A percentile compares a stretch with the other conserved stretches of the same genome.
Evolutionary conservation across 2,888 invertebrate genomes (phyloP).

Genomic region (Pammene fasciana): DNA sequence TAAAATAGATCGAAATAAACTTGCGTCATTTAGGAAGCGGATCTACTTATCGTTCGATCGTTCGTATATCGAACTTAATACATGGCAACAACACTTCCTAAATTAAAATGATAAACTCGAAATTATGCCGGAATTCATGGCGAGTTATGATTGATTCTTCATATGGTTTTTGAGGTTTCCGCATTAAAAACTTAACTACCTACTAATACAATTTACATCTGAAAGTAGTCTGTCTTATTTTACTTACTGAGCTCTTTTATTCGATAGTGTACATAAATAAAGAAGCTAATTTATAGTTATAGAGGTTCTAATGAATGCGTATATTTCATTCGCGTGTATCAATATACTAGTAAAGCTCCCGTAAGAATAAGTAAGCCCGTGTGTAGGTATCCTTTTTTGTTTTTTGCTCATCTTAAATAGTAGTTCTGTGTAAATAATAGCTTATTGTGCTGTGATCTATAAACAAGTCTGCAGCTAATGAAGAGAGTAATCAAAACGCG

Average conservation of each 20-base stretch:
- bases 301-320: too few relatives aligned
- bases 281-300: too few relatives aligned
- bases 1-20: conserved; percentile 48
- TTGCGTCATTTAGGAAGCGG: conserved; percentile 68
- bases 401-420: too few relatives aligned
- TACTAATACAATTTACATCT: conserved; percentile 3
- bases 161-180: conserved; percentile 66
- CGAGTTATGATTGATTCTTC: conserved; percentile 68
- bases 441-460: too few relatives aligned
- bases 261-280: too few relatives aligned
- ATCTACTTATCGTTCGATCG: conserved; percentile 66
- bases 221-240: background rate
- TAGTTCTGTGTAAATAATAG: too few relatives aligned
- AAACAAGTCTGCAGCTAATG: too few relatives aligned
- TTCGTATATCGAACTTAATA: conserved; percentile 59
- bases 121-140: conserved; percentile 72
- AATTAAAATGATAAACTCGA: conserved; percentile 64
- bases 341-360: too few relatives aligned
- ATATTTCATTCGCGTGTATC: too few relatives aligned
- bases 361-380: too few relatives aligned
- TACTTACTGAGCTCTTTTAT: background rate
- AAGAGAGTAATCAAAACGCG: too few relatives aligned
- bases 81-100: conserved; percentile 75
- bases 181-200: conserved; percentile 45
- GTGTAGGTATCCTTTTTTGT: too few relatives aligned